Evolutionary conservation across 2,113 vertebrate species (phyloP).

Genomic region (Larimichthys crocea): DNA sequence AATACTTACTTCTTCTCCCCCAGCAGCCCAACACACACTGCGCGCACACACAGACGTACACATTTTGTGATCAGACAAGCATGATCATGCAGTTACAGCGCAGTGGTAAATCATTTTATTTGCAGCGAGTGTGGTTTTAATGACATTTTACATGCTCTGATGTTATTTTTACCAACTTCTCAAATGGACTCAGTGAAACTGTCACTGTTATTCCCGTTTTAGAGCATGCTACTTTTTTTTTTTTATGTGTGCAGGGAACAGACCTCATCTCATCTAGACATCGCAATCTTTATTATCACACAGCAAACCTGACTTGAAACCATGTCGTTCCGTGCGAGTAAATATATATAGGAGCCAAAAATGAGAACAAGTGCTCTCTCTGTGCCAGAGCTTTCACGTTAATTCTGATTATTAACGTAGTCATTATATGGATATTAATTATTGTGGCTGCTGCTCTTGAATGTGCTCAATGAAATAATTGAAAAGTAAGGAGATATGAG

Average conservation of each 20-base stretch:
- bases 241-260: background rate
- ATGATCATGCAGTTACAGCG: conserved; percentile 68
- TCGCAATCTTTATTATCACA: conserved; percentile 5
- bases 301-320: background rate
- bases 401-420: conserved; percentile 53
- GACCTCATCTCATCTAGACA: background rate
- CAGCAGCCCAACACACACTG: conserved; percentile 39
- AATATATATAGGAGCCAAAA: background rate
- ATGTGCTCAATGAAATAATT: conserved; percentile 55
- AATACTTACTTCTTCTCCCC: conserved; percentile 66
- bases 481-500: conserved; percentile 61
- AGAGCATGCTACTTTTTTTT: background rate
- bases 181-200: conserved; percentile 41
- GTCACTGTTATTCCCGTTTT: conserved; percentile 17
- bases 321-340: background rate
- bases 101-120: conserved; percentile 70
- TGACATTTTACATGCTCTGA: conserved; percentile 59
- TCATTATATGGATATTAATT: conserved; percentile 59
- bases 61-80: conserved; percentile 68
- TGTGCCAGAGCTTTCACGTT: conserved; percentile 27
- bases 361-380: background rate
- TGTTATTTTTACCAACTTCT: conserved; percentile 66
- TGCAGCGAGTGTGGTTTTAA: conserved; percentile 67
- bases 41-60: conserved; percentile 27
- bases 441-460: conserved; percentile 34